Evolutionary conservation across 2,888 invertebrate species (phyloP).

Genomic region (Drosophila dives): DNA sequence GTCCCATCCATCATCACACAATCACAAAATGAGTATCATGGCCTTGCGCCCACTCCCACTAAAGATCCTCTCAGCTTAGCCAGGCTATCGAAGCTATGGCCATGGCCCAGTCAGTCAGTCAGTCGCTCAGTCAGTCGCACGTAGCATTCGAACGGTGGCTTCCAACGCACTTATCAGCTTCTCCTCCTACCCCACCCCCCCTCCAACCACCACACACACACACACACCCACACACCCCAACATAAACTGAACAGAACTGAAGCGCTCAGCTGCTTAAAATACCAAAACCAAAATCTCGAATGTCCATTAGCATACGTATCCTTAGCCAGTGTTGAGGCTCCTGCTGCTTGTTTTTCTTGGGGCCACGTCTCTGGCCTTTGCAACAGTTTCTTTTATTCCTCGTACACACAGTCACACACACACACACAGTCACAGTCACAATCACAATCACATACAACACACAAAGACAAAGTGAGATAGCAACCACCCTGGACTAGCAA

Average conservation of each 20-base stretch:
- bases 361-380: slow-evolving; percentile 58
- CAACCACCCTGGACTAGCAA: slow-evolving; percentile 53
- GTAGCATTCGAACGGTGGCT: slow-evolving; percentile 76
- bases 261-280: slow-evolving; percentile 74
- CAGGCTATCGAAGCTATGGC: slow-evolving; percentile 33
- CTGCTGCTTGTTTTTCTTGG: slow-evolving; percentile 21
- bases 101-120: slow-evolving; percentile 49
- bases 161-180: slow-evolving; percentile 81
- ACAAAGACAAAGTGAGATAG: background rate
- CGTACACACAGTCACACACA: slow-evolving; percentile 33
- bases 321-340: slow-evolving; percentile 24
- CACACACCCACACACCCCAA: slow-evolving; percentile 14
- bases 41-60: slow-evolving; percentile 16
- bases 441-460: slow-evolving; percentile 17
- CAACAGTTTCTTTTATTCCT: slow-evolving; percentile 54
- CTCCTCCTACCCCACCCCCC: background rate
- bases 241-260: slow-evolving; percentile 48
- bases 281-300: slow-evolving; percentile 81
- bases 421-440: slow-evolving; percentile 32
- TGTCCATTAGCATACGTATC: slow-evolving; percentile 80
- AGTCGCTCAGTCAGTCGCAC: slow-evolving; percentile 47
- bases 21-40: slow-evolving; percentile 81
- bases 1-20: slow-evolving; percentile 82
- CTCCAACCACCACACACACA: slow-evolving; percentile 35
- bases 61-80: slow-evolving; percentile 19